Conservation (phyloP, 2,888 invertebrate genomes). For the Callinectes sapidus region DNA sequence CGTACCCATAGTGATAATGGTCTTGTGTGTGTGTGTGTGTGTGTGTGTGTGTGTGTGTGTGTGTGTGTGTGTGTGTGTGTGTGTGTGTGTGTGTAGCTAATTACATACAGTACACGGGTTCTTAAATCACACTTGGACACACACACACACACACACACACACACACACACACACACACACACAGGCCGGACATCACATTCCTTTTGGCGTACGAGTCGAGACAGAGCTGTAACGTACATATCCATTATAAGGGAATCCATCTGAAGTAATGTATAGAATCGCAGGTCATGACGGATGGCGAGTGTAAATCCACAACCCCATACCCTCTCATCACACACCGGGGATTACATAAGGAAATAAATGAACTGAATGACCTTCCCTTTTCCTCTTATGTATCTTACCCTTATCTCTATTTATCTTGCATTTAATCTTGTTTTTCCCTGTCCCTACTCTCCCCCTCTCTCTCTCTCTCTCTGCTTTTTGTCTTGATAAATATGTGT, state of each 20-base stretch:
- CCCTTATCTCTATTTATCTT: not conserved
- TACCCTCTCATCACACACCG: constrained; percentile 19
- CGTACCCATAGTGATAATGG: not conserved
- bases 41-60: not conserved
- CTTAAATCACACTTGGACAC: not conserved
- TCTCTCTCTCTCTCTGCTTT: not conserved
- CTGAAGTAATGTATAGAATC: constrained; percentile 47
- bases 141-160: constrained; percentile 25
- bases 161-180: constrained; percentile 7
- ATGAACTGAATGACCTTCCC: not conserved
- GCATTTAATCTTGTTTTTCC: not conserved
- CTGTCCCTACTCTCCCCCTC: not conserved
- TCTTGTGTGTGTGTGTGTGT: not conserved
- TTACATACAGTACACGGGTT: not conserved
- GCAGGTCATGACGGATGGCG: constrained; percentile 34
- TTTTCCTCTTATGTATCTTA: not conserved
- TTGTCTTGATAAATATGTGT: too few relatives aligned
- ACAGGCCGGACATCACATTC: not conserved
- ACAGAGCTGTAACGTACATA: constrained; percentile 46
- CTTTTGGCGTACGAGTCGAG: constrained; percentile 39
- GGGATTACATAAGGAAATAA: constrained; percentile 35
- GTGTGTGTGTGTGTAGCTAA: not conserved
- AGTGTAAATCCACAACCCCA: not conserved
- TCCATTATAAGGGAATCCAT: constrained; percentile 41
- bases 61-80: not conserved